These are phyloP conservation scores for Rhinolophus sinicus DNA, from an alignment of 2,113 vertebrate genomes.

Conservation along the genomic window DNA sequence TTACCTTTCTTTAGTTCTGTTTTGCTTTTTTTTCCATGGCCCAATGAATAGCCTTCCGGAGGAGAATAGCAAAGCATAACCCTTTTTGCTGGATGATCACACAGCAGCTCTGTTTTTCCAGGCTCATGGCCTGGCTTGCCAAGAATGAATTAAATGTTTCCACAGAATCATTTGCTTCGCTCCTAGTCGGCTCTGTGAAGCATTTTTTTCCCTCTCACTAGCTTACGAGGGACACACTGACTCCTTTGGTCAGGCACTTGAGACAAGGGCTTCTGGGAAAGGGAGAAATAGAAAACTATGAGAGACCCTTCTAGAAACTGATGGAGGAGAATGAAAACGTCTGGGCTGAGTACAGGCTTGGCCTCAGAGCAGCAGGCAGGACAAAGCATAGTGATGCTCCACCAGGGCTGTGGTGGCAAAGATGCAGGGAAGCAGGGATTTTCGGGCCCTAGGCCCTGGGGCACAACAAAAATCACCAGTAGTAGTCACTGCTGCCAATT, in stretches of 20 bases:
- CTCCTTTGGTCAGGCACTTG: not conserved
- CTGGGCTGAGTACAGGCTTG: not conserved
- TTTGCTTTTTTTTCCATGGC: not conserved
- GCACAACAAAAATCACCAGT: not conserved
- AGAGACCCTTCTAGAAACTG: not conserved
- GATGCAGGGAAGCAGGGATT: too few relatives aligned
- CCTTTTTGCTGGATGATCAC: not conserved
- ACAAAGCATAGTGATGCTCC: not conserved
- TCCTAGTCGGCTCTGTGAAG: not conserved
- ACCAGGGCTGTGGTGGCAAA: not conserved
- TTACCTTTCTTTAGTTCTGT: not conserved
- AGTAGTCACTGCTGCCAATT: too few relatives aligned
- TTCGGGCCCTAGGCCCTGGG: not conserved
- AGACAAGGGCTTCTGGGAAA: not conserved
- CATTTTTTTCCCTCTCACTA: conserved; percentile 12
- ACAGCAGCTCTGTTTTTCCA: not conserved
- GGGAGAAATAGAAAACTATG: not conserved
- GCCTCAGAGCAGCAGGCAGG: not conserved
- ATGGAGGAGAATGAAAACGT: not conserved
- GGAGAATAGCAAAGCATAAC: not conserved
- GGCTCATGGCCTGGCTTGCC: not conserved
- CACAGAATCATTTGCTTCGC: not conserved
- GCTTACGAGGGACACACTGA: not conserved
- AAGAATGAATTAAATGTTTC: conserved; percentile 55
- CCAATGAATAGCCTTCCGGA: not conserved